phyloP scores from a whole-genome alignment of 2,888 invertebrate species.

The Ornithoptera alexandrae region DNA sequence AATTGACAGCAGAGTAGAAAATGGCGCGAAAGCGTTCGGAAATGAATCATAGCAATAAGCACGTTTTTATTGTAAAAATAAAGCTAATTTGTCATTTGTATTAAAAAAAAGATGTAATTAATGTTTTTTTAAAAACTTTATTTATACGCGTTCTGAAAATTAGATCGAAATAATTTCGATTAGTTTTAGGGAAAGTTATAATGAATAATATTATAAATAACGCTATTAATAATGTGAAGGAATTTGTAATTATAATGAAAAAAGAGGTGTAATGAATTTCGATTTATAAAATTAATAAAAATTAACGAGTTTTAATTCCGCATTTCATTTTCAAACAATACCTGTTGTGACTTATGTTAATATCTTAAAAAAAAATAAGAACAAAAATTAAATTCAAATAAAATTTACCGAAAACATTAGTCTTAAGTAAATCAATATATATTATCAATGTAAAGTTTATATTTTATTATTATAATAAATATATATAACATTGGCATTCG shows the following conservation, averaged over 20 bases:
- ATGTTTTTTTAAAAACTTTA: slow-evolving; percentile 55
- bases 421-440: too few species aligned
- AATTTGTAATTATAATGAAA: slow-evolving; percentile 77
- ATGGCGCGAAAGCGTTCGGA: slow-evolving; percentile 42
- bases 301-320: slow-evolving; percentile 72
- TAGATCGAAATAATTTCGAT: slow-evolving; percentile 67
- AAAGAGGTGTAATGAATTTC: slow-evolving; percentile 76
- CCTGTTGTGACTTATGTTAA: background rate
- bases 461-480: too few species aligned
- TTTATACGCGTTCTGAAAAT: slow-evolving; percentile 63
- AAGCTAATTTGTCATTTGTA: slow-evolving; percentile 47
- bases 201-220: slow-evolving; percentile 69
- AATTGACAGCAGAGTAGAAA: slow-evolving; percentile 46
- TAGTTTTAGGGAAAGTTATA: slow-evolving; percentile 69
- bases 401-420: too few species aligned
- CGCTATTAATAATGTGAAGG: slow-evolving; percentile 69
- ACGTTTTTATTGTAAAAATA: slow-evolving; percentile 41
- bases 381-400: too few species aligned
- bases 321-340: slow-evolving; percentile 35
- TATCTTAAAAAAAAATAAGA: too few species aligned
- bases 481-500: too few species aligned
- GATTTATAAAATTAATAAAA: slow-evolving; percentile 80
- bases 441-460: too few species aligned
- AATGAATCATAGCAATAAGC: slow-evolving; percentile 70
- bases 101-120: slow-evolving; percentile 54